Percentiles rank a stretch among this genome's conserved stretches.
Conservation (phyloP, 2,888 invertebrate genomes). For the Orthosia gothica region DNA sequence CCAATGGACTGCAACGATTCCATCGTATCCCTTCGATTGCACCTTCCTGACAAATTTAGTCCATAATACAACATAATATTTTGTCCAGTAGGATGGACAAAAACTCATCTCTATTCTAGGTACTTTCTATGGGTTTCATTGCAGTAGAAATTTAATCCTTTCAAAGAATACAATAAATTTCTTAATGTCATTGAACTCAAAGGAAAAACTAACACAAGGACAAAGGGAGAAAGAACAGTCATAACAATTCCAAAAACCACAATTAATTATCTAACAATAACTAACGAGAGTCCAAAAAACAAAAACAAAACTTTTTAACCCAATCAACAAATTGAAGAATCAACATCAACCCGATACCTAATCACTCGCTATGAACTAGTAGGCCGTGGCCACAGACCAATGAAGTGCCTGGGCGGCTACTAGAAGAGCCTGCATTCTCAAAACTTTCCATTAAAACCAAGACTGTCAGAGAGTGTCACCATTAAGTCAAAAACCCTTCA, state of each 20-base stretch:
- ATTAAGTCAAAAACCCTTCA: neutral
- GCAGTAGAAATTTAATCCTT: neutral
- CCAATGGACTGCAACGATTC: neutral
- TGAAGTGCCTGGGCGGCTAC: neutral
- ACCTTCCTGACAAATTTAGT: neutral
- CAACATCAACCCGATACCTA: constrained; percentile 40
- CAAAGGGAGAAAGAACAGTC: neutral
- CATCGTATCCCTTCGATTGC: neutral
- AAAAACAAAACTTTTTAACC: constrained; percentile 12
- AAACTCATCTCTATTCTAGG: neutral
- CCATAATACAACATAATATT: neutral
- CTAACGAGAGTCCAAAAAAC: neutral
- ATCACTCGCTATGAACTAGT: constrained; percentile 44
- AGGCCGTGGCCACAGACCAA: neutral
- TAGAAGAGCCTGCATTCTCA: neutral
- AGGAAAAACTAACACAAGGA: neutral
- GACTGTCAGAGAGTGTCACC: neutral
- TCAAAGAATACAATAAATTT: neutral
- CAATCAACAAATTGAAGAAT: constrained; percentile 44
- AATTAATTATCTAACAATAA: constrained; percentile 1
- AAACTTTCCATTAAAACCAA: neutral
- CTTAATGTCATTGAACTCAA: neutral
- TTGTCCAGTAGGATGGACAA: neutral
- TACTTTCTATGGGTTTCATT: neutral
- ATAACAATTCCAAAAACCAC: constrained; percentile 1